phyloP scores from a whole-genome alignment of 1,140 invertebrate species.

The Diuraphis noxia region DNA sequence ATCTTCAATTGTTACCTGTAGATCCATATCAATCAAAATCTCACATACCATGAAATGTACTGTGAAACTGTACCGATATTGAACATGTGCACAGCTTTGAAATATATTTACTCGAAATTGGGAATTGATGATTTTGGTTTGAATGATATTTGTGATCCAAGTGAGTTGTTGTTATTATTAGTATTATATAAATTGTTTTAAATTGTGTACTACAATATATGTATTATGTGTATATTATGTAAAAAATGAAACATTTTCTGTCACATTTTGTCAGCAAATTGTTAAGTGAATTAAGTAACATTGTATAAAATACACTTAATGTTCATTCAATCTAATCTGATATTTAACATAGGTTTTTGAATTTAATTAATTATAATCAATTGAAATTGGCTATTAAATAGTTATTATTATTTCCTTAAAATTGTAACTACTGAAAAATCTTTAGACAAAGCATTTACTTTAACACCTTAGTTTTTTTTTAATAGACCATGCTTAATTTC shows the following conservation, averaged over 20 bases:
- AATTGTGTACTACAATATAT: not conserved
- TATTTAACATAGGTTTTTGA: too few species aligned
- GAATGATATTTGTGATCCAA: conserved; percentile 47
- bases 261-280: too few species aligned
- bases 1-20: not conserved
- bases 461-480: not conserved
- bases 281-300: too few species aligned
- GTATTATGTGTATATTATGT: too few species aligned
- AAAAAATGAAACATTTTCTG: too few species aligned
- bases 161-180: not conserved
- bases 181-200: not conserved
- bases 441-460: not conserved
- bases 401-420: not conserved
- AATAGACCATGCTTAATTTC: not conserved
- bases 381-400: not conserved
- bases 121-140: conserved; percentile 51
- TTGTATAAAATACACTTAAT: too few species aligned
- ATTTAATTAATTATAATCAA: too few species aligned
- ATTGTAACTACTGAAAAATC: not conserved
- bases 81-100: conserved; percentile 45
- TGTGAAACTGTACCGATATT: conserved; percentile 36
- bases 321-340: too few species aligned
- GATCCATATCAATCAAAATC: conserved; percentile 43
- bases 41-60: conserved; percentile 41
- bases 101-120: conserved; percentile 35